phyloP scores from a whole-genome alignment of 2,888 invertebrate species.

The Dicyrtoma fusca region DNA sequence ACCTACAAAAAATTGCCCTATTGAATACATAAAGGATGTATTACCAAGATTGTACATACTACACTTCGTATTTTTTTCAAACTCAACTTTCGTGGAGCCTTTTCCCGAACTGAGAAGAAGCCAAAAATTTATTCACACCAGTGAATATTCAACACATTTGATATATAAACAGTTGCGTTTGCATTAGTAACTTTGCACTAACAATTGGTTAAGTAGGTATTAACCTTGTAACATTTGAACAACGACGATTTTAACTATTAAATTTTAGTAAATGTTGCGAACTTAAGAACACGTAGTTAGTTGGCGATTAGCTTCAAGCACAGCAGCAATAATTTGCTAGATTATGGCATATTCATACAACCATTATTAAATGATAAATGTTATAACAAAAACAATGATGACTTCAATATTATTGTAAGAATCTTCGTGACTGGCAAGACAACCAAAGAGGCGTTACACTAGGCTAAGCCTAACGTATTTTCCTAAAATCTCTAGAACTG shows the following conservation, averaged over 20 bases:
- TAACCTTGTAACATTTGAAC: not conserved
- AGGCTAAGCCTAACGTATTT: slow-evolving; percentile 1
- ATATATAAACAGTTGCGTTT: not conserved
- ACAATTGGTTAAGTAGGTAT: slow-evolving; percentile 1
- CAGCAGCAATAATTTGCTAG: too few relatives aligned
- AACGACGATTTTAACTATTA: not conserved
- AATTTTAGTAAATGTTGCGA: not conserved
- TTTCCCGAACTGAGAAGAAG: not conserved
- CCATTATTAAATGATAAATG: too few relatives aligned
- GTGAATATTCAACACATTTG: too few relatives aligned
- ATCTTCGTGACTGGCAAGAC: slow-evolving; percentile 31
- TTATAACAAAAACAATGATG: too few relatives aligned
- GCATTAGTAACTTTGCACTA: not conserved
- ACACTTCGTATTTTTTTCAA: not conserved
- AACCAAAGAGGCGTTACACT: not conserved
- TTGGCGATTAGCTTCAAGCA: too few relatives aligned
- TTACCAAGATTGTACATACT: too few relatives aligned
- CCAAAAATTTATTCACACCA: too few relatives aligned
- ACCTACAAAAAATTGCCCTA: too few relatives aligned
- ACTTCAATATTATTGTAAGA: too few relatives aligned
- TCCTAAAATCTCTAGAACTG: slow-evolving; percentile 8
- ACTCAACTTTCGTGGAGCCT: not conserved
- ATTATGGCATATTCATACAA: too few relatives aligned
- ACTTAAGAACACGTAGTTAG: too few relatives aligned
- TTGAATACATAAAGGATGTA: too few relatives aligned